Evolutionary conservation across 1,140 invertebrate species (phyloP), one percentile per base, ranked within the genome.

Genomic region (Orchesella cincta): DNA sequence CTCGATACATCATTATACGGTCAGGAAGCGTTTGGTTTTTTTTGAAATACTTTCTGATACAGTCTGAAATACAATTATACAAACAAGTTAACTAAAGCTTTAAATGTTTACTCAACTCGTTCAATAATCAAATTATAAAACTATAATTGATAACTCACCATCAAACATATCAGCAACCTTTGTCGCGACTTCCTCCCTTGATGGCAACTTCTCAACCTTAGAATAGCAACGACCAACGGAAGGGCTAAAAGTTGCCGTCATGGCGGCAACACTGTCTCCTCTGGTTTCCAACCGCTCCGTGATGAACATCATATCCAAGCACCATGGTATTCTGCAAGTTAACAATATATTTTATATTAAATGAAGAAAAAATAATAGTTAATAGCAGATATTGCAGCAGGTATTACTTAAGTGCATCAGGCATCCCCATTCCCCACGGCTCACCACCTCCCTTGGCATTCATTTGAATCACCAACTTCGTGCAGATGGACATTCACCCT

Each of bases 271-370:
- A 79, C 89, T 92, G 16, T 84, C 79, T 54, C 86, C 85, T 52
- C 81, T 76, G 14, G 84, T 85, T n/a, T 1, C 81, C 51, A 0
- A 86, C 85, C 72, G 89, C 91, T n/a, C n/a, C n/a, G 86, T 98
- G 96, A 84, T 93, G 97, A 0, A 93, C 91, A 83, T 98, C 96
- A 29, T 98, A 92, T 20, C 96, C 96, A 80, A 93, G 89, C 0
- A 97, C 88, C 96, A 97, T 97, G n/a, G 89, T 83, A 57, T 88
- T 86, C 87, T 88, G n/a, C 76, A 57, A 36, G 26, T 57, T 73
- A 73, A n/a, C n/a, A n/a, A n/a, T n/a, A n/a, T n/a, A n/a, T n/a
- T n/a, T n/a, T 26, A 23, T 5, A 57, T 57, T 12, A 73, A 73
- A 73, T 46, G 71, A 35, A 36, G 5, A 73, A n/a, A 46, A 26